phyloP scores from a whole-genome alignment of 2,888 invertebrate species.

The Phalera bucephala region DNA sequence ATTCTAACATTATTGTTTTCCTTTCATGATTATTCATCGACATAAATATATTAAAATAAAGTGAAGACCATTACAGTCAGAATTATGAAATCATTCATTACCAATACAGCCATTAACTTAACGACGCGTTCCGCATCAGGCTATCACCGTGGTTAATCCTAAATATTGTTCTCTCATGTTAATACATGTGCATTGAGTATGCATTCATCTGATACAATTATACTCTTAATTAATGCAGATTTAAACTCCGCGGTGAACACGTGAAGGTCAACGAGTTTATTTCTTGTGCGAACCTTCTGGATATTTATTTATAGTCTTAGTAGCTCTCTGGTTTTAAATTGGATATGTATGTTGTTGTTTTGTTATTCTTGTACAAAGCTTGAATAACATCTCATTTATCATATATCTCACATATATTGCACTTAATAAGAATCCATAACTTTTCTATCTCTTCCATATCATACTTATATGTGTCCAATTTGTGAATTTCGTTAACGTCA shows the following conservation, averaged over 20 bases:
- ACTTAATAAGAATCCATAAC: no score
- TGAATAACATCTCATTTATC: no score
- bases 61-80: neutral
- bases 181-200: neutral
- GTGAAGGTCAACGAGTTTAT: neutral
- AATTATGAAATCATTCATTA: no score
- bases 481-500: no score
- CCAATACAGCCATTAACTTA: neutral
- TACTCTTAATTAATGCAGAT: neutral
- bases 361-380: no score
- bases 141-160: slow-evolving; percentile 20
- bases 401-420: no score
- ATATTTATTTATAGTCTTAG: neutral
- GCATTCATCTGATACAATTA: neutral
- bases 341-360: no score
- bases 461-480: no score
- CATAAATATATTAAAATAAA: no score
- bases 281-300: neutral
- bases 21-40: no score
- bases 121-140: slow-evolving; percentile 2
- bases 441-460: no score
- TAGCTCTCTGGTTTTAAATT: neutral
- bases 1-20: no score
- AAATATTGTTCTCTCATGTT: slow-evolving; percentile 6
- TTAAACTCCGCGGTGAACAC: neutral